Evolutionary conservation across 1,140 invertebrate genomes (phyloP).

Genomic region (Macrotrachela quadricornifera): DNA sequence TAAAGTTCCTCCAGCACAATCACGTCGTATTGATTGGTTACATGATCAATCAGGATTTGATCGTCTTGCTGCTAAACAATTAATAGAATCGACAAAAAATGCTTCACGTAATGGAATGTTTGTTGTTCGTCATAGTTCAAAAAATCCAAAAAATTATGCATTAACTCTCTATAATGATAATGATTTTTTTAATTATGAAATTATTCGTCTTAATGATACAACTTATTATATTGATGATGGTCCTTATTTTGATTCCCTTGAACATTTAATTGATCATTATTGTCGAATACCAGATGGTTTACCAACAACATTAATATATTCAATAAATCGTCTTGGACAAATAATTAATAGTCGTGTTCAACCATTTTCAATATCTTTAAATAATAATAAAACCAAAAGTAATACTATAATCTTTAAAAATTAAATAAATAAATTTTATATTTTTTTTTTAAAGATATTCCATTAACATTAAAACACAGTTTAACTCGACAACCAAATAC

Average conservation of each 20-base stretch:
- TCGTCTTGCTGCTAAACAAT: no score
- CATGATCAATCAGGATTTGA: no score
- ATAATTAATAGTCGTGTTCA: no score
- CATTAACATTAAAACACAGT: no score
- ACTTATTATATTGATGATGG: slow-evolving; percentile 55
- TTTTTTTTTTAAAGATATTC: no score
- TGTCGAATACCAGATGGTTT: slow-evolving; percentile 57
- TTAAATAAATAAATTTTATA: no score
- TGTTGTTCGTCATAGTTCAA: slow-evolving; percentile 54
- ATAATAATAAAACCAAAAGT: no score
- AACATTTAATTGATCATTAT: slow-evolving; percentile 63
- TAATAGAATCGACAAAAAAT: slow-evolving; percentile 10
- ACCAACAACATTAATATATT: slow-evolving; percentile 44
- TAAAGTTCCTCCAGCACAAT: no score
- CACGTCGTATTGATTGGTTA: no score
- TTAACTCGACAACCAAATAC: no score
- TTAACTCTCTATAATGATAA: slow-evolving; percentile 50
- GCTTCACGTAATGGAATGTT: slow-evolving; percentile 42
- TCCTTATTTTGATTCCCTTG: slow-evolving; percentile 57
- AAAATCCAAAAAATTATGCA: slow-evolving; percentile 46
- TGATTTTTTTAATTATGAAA: slow-evolving; percentile 55
- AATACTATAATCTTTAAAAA: no score
- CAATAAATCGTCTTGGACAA: slow-evolving; percentile 30
- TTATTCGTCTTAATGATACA: slow-evolving; percentile 19
- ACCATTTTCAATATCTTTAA: no score